A percentile compares a stretch with the other conserved stretches of the same genome.
These are phyloP conservation scores for Siniperca undulata DNA, from an alignment of 2,797 vertebrate species.

Conservation along the genomic window DNA sequence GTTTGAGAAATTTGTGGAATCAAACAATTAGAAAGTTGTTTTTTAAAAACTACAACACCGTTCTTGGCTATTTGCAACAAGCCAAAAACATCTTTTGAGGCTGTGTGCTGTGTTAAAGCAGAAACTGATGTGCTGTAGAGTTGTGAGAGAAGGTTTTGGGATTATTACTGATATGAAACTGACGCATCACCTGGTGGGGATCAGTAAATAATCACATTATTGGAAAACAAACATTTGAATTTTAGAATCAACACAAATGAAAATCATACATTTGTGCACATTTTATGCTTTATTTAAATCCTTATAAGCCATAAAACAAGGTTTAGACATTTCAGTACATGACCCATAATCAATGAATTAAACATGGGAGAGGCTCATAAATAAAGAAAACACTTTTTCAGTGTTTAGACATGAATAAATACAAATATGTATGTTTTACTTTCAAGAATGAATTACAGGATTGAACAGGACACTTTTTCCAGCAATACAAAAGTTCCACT, in stretches of 20 bases:
- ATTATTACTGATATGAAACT: background rate
- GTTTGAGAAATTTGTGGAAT: background rate
- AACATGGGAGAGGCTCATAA: slow-evolving; percentile 18
- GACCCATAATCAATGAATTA: background rate
- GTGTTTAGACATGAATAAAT: slow-evolving; percentile 49
- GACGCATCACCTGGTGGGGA: background rate
- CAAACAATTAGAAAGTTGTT: too few relatives aligned
- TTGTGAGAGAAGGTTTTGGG: background rate
- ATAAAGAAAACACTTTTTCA: slow-evolving; percentile 25
- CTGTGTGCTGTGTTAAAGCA: background rate
- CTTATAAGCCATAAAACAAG: background rate
- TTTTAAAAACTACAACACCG: background rate
- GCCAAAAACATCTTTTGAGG: background rate
- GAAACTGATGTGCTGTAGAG: background rate
- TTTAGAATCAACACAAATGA: background rate
- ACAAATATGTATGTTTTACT: slow-evolving; percentile 22
- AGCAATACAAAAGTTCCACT: background rate
- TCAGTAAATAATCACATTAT: background rate
- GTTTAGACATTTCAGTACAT: slow-evolving; percentile 7
- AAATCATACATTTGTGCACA: background rate
- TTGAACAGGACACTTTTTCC: background rate
- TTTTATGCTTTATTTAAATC: slow-evolving; percentile 45
- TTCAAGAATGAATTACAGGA: background rate
- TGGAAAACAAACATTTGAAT: background rate
- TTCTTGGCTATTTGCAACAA: background rate